Conservation (phyloP, 2,113 vertebrate genomes). For the Athene cunicularia region DNA sequence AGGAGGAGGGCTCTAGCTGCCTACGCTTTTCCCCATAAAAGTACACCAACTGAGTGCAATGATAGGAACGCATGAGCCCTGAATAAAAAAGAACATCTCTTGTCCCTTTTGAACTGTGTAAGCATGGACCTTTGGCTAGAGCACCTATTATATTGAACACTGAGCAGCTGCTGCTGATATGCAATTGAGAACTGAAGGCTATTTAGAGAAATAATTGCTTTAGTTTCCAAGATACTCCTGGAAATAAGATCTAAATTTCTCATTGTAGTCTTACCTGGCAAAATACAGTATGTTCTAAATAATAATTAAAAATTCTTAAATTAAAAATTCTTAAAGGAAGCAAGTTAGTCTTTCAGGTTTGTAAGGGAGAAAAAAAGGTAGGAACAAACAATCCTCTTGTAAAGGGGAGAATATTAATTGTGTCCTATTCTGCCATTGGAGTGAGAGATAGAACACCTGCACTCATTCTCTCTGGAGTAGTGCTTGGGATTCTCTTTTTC, state of each 20-base stretch:
- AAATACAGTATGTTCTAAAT: conserved; percentile 51
- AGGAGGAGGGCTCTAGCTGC: background rate
- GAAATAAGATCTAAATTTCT: conserved; percentile 54
- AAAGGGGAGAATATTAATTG: background rate
- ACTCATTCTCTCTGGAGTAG: background rate
- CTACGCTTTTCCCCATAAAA: background rate
- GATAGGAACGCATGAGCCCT: background rate
- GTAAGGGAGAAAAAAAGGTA: background rate
- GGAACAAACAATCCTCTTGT: conserved; percentile 45
- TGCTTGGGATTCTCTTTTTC: background rate
- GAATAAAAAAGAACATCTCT: conserved; percentile 7
- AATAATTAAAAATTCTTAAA: conserved; percentile 49
- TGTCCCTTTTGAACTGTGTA: conserved; percentile 15
- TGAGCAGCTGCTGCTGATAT: conserved; percentile 51
- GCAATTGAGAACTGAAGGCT: conserved; percentile 36
- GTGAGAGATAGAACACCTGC: conserved; percentile 45
- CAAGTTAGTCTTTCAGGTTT: conserved; percentile 25
- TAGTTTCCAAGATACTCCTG: conserved; percentile 51
- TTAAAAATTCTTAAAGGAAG: conserved; percentile 41
- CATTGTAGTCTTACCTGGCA: conserved; percentile 30
- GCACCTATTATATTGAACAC: conserved; percentile 12
- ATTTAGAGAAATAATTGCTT: conserved; percentile 64
- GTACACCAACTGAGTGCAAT: background rate
- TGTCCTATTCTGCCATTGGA: background rate
- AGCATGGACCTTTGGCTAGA: conserved; percentile 10